These are phyloP conservation scores for Corythaixoides concolor DNA, from an alignment of 2,113 vertebrate genomes.

Conservation along the genomic window DNA sequence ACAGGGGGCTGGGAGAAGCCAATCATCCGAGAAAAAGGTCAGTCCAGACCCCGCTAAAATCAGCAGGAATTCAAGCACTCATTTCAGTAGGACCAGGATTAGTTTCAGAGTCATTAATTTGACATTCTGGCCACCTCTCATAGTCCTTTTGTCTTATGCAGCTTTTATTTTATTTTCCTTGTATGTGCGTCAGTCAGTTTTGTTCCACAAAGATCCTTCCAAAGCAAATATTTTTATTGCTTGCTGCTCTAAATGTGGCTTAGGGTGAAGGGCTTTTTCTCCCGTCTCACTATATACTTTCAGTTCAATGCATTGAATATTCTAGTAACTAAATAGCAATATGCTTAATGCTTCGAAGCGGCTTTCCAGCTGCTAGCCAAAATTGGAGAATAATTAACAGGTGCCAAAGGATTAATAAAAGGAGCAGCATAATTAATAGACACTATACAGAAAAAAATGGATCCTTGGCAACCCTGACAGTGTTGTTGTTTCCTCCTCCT, in stretches of 20 bases:
- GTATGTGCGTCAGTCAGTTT: slow-evolving; percentile 53
- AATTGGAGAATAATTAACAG: slow-evolving; percentile 63
- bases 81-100: not conserved
- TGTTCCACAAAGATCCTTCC: slow-evolving; percentile 54
- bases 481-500: slow-evolving; percentile 21
- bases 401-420: slow-evolving; percentile 64
- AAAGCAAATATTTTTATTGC: slow-evolving; percentile 71
- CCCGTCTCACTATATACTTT: slow-evolving; percentile 20
- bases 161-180: slow-evolving; percentile 54
- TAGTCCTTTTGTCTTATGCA: slow-evolving; percentile 29
- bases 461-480: slow-evolving; percentile 42
- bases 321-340: slow-evolving; percentile 62
- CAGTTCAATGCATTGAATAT: slow-evolving; percentile 49
- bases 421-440: slow-evolving; percentile 60
- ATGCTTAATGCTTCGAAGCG: slow-evolving; percentile 54
- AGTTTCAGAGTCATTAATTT: slow-evolving; percentile 16
- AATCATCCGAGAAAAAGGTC: not conserved
- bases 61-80: not conserved
- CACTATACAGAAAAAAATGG: slow-evolving; percentile 30
- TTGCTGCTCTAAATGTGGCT: slow-evolving; percentile 59
- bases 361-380: slow-evolving; percentile 54
- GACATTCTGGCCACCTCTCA: slow-evolving; percentile 37
- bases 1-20: not conserved
- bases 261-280: slow-evolving; percentile 49
- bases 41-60: not conserved